Evolutionary conservation across 2,113 vertebrate genomes (phyloP).

Genomic region (Sturnira hondurensis): DNA sequence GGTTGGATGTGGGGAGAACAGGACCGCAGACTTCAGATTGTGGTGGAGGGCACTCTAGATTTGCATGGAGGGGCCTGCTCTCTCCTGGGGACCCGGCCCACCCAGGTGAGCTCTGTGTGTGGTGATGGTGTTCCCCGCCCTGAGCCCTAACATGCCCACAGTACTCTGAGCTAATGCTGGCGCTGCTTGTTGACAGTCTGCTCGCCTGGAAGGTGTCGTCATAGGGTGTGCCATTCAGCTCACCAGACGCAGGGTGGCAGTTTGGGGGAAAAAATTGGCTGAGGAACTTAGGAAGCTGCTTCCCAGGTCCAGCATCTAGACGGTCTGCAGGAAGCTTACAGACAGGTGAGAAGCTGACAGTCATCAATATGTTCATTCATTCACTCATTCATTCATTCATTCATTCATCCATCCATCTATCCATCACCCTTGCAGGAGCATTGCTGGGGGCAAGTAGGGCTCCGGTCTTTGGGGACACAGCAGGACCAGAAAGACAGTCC

Average conservation of each 20-base stretch:
- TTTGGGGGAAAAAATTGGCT: not conserved
- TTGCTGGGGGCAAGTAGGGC: rapidly evolving
- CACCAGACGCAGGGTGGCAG: not conserved
- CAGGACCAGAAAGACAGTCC: not conserved
- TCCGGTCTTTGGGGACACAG: not conserved
- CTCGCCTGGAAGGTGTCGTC: rapidly evolving
- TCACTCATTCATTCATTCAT: not conserved
- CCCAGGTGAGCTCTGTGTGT: not conserved
- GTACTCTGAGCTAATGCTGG: not conserved
- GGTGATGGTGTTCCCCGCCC: not conserved
- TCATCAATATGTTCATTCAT: rapidly evolving
- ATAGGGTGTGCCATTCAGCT: rapidly evolving
- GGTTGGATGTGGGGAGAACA: not conserved
- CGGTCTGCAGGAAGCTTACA: not conserved
- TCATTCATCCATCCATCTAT: not conserved
- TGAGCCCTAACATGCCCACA: not conserved
- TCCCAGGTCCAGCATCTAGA: not conserved
- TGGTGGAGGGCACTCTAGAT: not conserved
- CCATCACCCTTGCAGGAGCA: not conserved
- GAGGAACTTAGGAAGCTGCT: not conserved
- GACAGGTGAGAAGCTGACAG: not conserved
- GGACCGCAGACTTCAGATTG: not conserved
- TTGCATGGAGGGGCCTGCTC: rapidly evolving
- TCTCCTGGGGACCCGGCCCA: not conserved
- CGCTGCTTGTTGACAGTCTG: not conserved